These are phyloP conservation scores for Globodera ellingtonae DNA, from an alignment of 1,140 invertebrate genomes.

Conservation along the genomic window DNA sequence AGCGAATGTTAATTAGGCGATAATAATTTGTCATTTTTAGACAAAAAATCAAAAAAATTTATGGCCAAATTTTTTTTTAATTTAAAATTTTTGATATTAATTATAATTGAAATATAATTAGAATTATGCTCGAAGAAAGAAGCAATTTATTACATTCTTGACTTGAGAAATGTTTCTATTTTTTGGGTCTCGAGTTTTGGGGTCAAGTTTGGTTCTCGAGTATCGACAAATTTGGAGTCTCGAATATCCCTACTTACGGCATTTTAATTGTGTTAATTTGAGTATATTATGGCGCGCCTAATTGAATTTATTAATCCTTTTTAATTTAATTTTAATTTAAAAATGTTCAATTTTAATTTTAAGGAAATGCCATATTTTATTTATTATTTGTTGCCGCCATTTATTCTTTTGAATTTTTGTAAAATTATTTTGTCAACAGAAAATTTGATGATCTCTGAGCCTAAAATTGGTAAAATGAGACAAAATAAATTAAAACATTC, in stretches of 20 bases:
- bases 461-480: conserved; percentile 19
- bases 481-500: conserved; percentile 2
- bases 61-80: conserved; percentile 1
- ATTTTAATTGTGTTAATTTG: too few relatives aligned
- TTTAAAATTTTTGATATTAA: neutral
- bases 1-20: too few relatives aligned
- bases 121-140: too few relatives aligned
- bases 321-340: too few relatives aligned
- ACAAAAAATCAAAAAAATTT: neutral
- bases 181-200: too few relatives aligned
- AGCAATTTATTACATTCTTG: too few relatives aligned
- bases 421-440: neutral
- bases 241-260: too few relatives aligned
- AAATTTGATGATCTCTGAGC: conserved; percentile 10
- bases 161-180: too few relatives aligned
- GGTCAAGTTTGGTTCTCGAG: too few relatives aligned
- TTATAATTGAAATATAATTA: neutral
- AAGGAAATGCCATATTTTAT: neutral
- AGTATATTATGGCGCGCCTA: too few relatives aligned
- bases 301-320: too few relatives aligned
- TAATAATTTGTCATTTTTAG: neutral
- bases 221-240: too few relatives aligned
- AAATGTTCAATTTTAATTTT: neutral
- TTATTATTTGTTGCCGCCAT: neutral
- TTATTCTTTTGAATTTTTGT: neutral